Evolutionary conservation across 2,888 invertebrate species (phyloP).

Genomic region (Morinoia aosen): DNA sequence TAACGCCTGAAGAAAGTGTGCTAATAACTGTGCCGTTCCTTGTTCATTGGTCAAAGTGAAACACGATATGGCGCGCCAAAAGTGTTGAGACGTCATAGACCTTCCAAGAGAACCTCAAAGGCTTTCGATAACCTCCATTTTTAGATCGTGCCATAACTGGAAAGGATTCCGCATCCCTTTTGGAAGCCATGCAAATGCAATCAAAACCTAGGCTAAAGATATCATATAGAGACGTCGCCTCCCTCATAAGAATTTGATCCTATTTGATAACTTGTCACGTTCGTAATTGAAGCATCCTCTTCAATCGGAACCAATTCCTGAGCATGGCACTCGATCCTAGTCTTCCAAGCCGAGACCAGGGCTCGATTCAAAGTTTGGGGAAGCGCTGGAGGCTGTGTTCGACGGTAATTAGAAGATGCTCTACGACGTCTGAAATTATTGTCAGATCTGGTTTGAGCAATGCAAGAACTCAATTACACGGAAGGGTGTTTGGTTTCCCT

Average conservation of each 20-base stretch:
- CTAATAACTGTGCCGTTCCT: neutral
- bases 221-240: neutral
- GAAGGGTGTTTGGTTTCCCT: neutral
- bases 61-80: neutral
- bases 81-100: neutral
- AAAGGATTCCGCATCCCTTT: neutral
- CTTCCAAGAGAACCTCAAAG: neutral
- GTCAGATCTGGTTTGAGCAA: neutral
- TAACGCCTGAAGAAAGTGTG: neutral
- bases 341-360: neutral
- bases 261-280: constrained; percentile 33
- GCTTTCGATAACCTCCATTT: neutral
- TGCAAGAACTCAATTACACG: neutral
- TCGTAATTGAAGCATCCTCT: constrained; percentile 26
- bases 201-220: constrained; percentile 9
- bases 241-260: neutral
- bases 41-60: neutral
- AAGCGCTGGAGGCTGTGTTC: neutral
- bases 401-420: neutral
- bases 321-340: constrained; percentile 25
- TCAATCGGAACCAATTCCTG: constrained; percentile 16
- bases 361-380: neutral
- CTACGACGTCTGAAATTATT: neutral
- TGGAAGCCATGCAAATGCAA: constrained; percentile 26
- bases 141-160: neutral